Base-by-base conservation (phyloP, 2,888 invertebrate species). In the Drymonia ruficornis region DNA sequence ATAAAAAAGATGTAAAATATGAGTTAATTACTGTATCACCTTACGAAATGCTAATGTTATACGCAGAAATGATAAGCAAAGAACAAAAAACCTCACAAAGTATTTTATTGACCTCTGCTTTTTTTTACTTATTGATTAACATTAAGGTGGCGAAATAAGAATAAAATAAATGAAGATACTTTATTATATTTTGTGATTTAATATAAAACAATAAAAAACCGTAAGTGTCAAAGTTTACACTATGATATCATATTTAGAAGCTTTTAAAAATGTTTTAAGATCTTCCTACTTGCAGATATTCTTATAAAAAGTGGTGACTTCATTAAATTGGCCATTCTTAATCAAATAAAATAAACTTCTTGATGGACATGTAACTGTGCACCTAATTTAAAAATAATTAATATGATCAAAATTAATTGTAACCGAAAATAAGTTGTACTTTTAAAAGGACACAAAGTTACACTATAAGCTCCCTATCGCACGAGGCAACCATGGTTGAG, bases 91-190 rank as follows among this genome's bases (percentile, higher is more conserved):
- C 9, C 4, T 16, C 1, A 40, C 9, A 8, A 40, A 40, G 40
- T 40, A 16, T 40, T 40, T 40, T 28, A 49, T 46, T 12, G 29
- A 28, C 44, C 11, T 15, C n/a, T 28, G 15, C 36, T 2, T 45
- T 45, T 38, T 36, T 31, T 11, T 9, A 18, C 34, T 13, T 12
- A 44, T 44, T 31, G 13, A 2, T 29, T 42, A 43, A 42, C 42
- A 31, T 13, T 31, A 13, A 31, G n/a, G 31, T 50, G 50, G 12
- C 31, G 29, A 43, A 50, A 43, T 31, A 18, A 31, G 16, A 28
- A 11, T 42, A 42, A 29, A 44, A 13, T 34, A 7, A 34, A 23
- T 19, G 16, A 16, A 16, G 40, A 40, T 9, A 16, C 16, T 40
- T 40, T 12, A 16, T 16, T 11, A 16, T 16, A 40, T 40, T 15